Conservation (phyloP, 2,113 vertebrate genomes). For the Baryphthengus martii region DNA sequence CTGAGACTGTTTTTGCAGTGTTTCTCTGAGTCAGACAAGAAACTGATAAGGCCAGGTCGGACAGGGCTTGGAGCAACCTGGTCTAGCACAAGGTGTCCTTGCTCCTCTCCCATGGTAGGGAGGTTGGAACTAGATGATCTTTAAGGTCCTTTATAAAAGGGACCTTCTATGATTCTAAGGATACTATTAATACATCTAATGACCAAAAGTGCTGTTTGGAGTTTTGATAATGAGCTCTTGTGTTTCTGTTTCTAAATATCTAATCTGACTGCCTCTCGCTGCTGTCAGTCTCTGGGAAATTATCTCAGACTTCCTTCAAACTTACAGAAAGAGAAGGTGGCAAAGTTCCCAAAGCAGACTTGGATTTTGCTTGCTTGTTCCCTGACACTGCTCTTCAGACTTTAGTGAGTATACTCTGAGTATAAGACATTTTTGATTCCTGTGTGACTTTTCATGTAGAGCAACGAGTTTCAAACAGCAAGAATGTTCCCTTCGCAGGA, state of each 20-base stretch:
- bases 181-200: neutral
- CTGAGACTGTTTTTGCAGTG: neutral
- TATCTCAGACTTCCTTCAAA: neutral
- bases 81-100: neutral
- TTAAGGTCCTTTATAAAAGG: neutral
- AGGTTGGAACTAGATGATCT: neutral
- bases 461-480: neutral
- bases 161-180: neutral
- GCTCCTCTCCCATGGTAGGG: neutral
- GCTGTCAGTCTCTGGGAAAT: neutral
- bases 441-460: neutral
- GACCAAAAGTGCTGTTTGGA: neutral
- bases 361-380: neutral
- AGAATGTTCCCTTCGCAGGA: neutral
- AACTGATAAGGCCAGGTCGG: neutral
- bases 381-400: neutral
- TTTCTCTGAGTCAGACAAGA: neutral
- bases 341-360: neutral
- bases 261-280: neutral
- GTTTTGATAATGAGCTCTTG: neutral
- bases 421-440: neutral
- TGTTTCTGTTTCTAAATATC: neutral
- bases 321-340: neutral
- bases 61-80: neutral
- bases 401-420: neutral